Evolutionary conservation across 1,140 invertebrate species (phyloP), one percentile per base, ranked within the genome.

Genomic region (Drosophila athabasca): DNA sequence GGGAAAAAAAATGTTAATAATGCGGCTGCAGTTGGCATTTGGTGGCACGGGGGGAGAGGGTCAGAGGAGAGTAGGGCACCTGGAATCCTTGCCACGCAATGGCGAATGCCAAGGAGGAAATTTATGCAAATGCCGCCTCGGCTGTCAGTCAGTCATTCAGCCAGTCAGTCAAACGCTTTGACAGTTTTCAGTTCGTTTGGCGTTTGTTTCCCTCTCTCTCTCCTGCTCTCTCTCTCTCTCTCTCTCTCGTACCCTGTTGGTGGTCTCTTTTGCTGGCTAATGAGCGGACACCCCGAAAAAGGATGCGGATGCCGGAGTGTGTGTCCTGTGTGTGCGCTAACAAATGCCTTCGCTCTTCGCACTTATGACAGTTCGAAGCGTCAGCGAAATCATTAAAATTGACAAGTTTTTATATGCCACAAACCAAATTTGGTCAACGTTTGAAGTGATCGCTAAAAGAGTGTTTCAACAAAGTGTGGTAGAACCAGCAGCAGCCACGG

Each of bases 381-480:
- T 90, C 88, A 90, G 88, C 66, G 77, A 90, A 90, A 88, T 90
- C 88, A 90, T 90, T 90, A 90, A 90, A 90, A 90, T 90, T 90
- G 88, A 90, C 88, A 90, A 90, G 79, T 90, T 90, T 90, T 90
- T 90, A 87, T 87, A 67, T 70, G 79, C 67, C 84, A 83, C 53
- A 68, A 54, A 84, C 83, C 88, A 88, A 88, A 89, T 88, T 88
- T 84, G 83, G 83, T 79, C 79, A 66, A 75, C 83, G 83, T 85
- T 85, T 88, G 83, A 73, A 88, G 83, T 64, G 66, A 68, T 67
- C 43, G 62, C 62, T 50, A 29, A 15, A 65, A 65, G 64, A 65
- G 62, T 45, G 55, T 58, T 61, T 43, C 35, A 39, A 3, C 35
- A 11, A 39, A 39, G 35, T 39, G 35, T 9, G 31, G 61, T 54